Percentiles rank a stretch among this genome's conserved stretches.
Conservation (phyloP, 1,140 invertebrate genomes). For the Calosoma granatense region DNA sequence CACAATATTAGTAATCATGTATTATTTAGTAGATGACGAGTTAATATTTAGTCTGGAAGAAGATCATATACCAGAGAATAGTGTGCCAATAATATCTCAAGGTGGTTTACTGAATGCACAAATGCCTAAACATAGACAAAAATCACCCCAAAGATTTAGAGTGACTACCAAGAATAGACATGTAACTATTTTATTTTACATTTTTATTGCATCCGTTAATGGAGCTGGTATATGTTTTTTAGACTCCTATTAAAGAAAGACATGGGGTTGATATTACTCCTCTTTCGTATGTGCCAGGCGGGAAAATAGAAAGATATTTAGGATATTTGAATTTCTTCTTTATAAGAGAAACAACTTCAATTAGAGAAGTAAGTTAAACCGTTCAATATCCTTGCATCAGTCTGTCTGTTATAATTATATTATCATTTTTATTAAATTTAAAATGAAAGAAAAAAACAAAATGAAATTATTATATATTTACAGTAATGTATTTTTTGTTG, state of each 20-base stretch:
- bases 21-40: constrained; percentile 35
- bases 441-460: no score
- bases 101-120: constrained; percentile 12
- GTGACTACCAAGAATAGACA: constrained; percentile 24
- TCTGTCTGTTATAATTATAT: no score
- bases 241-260: constrained; percentile 52
- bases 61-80: constrained; percentile 39
- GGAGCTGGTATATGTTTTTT: constrained; percentile 18
- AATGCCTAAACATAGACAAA: constrained; percentile 21
- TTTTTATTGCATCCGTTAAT: not conserved
- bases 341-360: constrained; percentile 86
- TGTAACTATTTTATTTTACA: constrained; percentile 24
- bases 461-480: no score
- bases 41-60: constrained; percentile 66
- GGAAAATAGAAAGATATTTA: constrained; percentile 71
- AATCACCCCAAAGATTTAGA: constrained; percentile 26
- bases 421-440: no score
- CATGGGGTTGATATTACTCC: constrained; percentile 80
- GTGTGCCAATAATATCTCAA: constrained; percentile 7
- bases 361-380: constrained; percentile 67
- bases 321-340: constrained; percentile 94
- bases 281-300: constrained; percentile 69
- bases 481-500: no score
- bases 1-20: no score
- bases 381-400: no score